These are phyloP conservation scores for Leptinotarsa lineolata DNA, from an alignment of 1,140 invertebrate species.

Conservation along the genomic window DNA sequence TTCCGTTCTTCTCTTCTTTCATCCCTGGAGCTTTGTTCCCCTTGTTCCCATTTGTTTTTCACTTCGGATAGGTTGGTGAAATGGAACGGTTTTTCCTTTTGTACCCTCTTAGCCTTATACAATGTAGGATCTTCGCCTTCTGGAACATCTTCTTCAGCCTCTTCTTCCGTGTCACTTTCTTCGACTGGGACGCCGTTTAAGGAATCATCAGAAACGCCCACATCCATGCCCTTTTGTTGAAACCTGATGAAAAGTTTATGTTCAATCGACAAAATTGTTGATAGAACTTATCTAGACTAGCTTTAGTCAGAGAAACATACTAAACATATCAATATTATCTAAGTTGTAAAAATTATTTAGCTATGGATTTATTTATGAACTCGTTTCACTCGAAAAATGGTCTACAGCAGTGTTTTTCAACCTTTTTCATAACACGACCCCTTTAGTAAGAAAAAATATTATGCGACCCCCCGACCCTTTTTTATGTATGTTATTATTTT, in stretches of 20 bases:
- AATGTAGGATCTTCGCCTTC: constrained; percentile 58
- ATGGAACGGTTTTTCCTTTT: constrained; percentile 74
- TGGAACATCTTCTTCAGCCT: constrained; percentile 56
- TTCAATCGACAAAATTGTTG: neutral
- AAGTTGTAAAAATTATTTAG: too few relatives aligned
- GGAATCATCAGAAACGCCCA: constrained; percentile 74
- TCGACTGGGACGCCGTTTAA: constrained; percentile 71
- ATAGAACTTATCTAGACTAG: neutral
- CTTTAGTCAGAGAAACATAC: too few relatives aligned
- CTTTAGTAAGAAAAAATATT: too few relatives aligned
- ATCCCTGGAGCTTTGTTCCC: constrained; percentile 65
- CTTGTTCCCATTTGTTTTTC: constrained; percentile 76
- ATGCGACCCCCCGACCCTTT: too few relatives aligned
- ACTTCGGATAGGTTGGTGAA: constrained; percentile 86
- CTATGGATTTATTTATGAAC: too few relatives aligned
- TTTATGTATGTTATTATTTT: too few relatives aligned
- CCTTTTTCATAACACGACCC: too few relatives aligned
- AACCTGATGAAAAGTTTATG: constrained; percentile 60
- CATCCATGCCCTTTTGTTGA: constrained; percentile 80
- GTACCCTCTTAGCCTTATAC: constrained; percentile 54
- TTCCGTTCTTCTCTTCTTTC: constrained; percentile 80
- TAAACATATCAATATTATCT: too few relatives aligned
- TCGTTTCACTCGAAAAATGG: too few relatives aligned
- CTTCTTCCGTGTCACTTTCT: constrained; percentile 68
- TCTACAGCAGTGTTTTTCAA: too few relatives aligned